These are phyloP conservation scores for Acarapis woodi DNA, from an alignment of 1,140 invertebrate species.

Conservation along the genomic window DNA sequence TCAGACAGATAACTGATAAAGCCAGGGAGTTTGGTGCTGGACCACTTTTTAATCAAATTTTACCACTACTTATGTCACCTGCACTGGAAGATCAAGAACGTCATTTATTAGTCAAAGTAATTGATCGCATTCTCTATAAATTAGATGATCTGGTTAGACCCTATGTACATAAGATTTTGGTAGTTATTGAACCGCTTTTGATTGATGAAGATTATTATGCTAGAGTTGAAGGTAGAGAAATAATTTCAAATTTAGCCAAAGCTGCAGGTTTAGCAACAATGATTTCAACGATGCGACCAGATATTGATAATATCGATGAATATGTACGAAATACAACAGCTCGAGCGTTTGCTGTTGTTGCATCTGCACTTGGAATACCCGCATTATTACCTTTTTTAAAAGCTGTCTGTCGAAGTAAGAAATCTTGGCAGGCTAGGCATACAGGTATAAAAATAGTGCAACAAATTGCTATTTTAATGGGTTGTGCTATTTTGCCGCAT, in stretches of 20 bases:
- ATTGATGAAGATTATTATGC: constrained; percentile 99
- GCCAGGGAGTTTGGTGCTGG: constrained; percentile 93
- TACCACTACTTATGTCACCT: constrained; percentile 93
- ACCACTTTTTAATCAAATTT: constrained; percentile 91
- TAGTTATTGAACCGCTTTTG: constrained; percentile 91
- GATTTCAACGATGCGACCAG: constrained; percentile 99
- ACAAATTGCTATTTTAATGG: constrained; percentile 98
- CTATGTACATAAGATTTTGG: constrained; percentile 96
- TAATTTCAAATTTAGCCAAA: constrained; percentile 96
- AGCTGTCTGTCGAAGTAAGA: constrained; percentile 95
- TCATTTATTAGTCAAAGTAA: constrained; percentile 97
- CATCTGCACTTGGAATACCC: constrained; percentile 90
- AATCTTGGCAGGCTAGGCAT: constrained; percentile 97
- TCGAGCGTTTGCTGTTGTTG: constrained; percentile 92
- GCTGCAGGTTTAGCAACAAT: constrained; percentile 98
- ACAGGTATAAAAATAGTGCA: constrained; percentile 99
- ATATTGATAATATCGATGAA: constrained; percentile 99
- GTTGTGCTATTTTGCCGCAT: constrained; percentile 95
- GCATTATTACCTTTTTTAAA: constrained; percentile 91
- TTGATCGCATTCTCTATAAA: constrained; percentile 94
- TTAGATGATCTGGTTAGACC: constrained; percentile 91
- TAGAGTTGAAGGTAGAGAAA: constrained; percentile 92
- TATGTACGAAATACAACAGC: constrained; percentile 98
- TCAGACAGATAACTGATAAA: constrained; percentile 94
- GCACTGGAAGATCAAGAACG: constrained; percentile 96